Evolutionary conservation across 2,888 invertebrate genomes (phyloP), one percentile per base, ranked within the genome.

Genomic region (Macropis europaea): DNA sequence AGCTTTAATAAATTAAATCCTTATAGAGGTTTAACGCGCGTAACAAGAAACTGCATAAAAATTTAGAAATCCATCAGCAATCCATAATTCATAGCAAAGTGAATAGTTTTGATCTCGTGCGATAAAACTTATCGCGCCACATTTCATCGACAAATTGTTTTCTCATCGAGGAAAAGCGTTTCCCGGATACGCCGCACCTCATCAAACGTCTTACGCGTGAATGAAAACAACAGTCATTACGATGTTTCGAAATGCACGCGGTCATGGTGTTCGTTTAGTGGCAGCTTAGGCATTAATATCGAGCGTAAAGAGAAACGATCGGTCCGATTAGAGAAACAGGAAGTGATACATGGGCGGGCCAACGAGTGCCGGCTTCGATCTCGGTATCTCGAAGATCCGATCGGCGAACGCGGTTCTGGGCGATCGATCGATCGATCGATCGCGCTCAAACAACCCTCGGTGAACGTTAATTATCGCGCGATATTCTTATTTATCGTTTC

Each of bases 391-490:
- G 47, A 68, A 64, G 77, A 80, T 77, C 50, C 75, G 63, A 77
- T 80, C 75, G 43, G 17, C 45, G 43, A n/a, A n/a, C 45, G 62
- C 59, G 30, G 61, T 36, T 38, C 13, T n/a, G 61, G 59, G 34
- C 47, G 24, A 19, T 3, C 36, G 43, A 17, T 42, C 68, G 63
- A 73, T 73, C 64, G 70, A 66, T 73, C 61, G 52, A 72, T 71
- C 59, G 38, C 22, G 36, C 22, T 57, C 57, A 22, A 30, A 17
- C 57, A 52, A 59, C 59, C 64, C 36, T 50, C 52, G 56, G 53
- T 32, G 45, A 81, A 78, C 73, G 78, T 77, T 83, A 84, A 82
- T 83, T 84, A 82, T 79, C 74, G 54, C 62, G 59, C 52, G 68
- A 75, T 82, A 77, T 76, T 81, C 60, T 79, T 71, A 70, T 77